Evolutionary conservation across 2,113 vertebrate genomes (phyloP), one percentile per base, ranked within the genome.

Genomic region (Megaptera novaeangliae): DNA sequence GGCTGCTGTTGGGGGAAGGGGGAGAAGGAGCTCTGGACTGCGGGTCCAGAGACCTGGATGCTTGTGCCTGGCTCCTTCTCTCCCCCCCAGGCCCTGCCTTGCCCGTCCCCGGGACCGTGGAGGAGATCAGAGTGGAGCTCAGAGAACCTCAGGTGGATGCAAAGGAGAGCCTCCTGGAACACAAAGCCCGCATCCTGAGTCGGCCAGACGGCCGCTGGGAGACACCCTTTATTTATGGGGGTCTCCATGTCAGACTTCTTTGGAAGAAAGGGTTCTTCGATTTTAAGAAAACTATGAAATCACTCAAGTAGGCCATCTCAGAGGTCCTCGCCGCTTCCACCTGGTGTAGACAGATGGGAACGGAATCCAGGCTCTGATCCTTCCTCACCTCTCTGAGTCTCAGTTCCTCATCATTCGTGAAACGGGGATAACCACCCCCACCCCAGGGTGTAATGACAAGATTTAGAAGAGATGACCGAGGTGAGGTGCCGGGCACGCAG

Each of bases 201-300:
- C 8, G 0, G 57, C 46, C 27, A 23, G 66, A 41, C 0, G 0
- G 55, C 44, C 1, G 0, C 69, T 14, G 15, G 1, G 9, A 34
- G 5, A 2, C 5, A 0, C 1, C 15, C 31, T 74, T 29, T 36
- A 14, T 57, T 29, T 20, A 2, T 1, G 5, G 14, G 41, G 11
- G 49, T 17, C 64, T 78, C 72, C 36, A 23, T 0, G 0, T 44
- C 20, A 78, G 44, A 21, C n/a, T 52, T 49, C 61, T 68, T 66
- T 23, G 3, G 18, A 82, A 52, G 34, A 36, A 20, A 1, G 0
- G 4, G 55, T 61, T 49, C 39, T 31, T 8, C 0, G 20, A 3
- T 46, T 83, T 93, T 61, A 59, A 61, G 36, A 9, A 7, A 57
- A 39, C 78, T 46, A 31, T 9, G 9, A 46, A 49, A 10, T n/a